Percentiles rank a stretch among this genome's conserved stretches.
Evolutionary conservation across 2,797 vertebrate genomes (phyloP).

Genomic region (Hozukius guyotensis): DNA sequence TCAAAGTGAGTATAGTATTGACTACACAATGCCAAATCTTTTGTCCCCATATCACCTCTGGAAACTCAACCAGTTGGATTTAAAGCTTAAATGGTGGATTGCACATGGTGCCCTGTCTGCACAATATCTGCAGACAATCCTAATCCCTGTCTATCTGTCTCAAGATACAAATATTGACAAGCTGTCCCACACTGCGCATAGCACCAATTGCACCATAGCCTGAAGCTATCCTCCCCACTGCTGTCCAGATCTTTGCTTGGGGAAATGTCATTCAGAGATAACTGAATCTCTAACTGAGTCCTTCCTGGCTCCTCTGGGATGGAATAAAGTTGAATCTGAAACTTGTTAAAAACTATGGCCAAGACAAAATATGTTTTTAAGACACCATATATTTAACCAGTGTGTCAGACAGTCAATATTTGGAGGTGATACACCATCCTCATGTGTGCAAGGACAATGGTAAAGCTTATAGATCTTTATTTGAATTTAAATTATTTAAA

Average conservation of each 20-base stretch:
- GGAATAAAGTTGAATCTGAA: slow-evolving; percentile 10
- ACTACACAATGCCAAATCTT: slow-evolving; percentile 1
- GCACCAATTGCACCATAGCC: slow-evolving; percentile 16
- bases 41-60: not conserved
- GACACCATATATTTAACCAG: not conserved
- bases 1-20: slow-evolving; percentile 22
- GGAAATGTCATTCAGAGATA: slow-evolving; percentile 29
- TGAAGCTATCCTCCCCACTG: not conserved
- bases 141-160: slow-evolving; percentile 54
- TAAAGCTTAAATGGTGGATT: slow-evolving; percentile 40
- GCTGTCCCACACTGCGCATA: slow-evolving; percentile 14
- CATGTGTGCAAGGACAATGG: not conserved
- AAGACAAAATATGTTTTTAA: not conserved
- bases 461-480: not conserved
- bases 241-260: not conserved
- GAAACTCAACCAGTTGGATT: slow-evolving; percentile 22
- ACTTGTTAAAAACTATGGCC: not conserved
- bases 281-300: slow-evolving; percentile 1
- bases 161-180: slow-evolving; percentile 42
- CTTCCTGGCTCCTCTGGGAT: not conserved
- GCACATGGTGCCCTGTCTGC: slow-evolving; percentile 24
- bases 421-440: not conserved
- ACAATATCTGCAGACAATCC: slow-evolving; percentile 48
- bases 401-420: not conserved
- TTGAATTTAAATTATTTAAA: not conserved